Evolutionary conservation across 2,113 vertebrate species (phyloP), one percentile per base, ranked within the genome.

Genomic region (Numida meleagris): DNA sequence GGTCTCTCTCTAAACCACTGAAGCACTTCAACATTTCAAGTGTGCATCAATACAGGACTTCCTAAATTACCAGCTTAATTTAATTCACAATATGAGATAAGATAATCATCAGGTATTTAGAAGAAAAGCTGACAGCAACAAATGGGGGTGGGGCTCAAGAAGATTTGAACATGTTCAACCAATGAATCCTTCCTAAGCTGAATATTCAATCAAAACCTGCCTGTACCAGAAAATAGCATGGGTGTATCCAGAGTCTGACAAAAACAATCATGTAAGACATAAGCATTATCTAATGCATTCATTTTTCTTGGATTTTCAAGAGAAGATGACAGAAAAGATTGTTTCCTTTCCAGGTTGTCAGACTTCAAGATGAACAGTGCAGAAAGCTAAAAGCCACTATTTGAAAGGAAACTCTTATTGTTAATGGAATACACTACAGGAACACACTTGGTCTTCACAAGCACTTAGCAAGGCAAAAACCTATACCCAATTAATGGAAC

Each of bases 1-100:
- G 59, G 89, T 10, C 7, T 82, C 75, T 25, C 78, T 62, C 71
- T 48, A 76, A 89, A 61, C 48, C n/a, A 33, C 51, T 43, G 27
- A 75, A 75, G 48, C 25, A 51, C 36, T 84, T 87, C 91, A 92
- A 90, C 84, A 76, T 67, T 14, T 73, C 43, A 93, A 94, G 19
- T 4, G 11, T 51, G 13, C 68, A 91, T 77, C 67, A 93, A 91
- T 90, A 83, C 73, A 71, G n/a, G 57, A 45, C 57, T 90, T 91
- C 43, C 24, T 23, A 93, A 76, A 74, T 76, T 71, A 73, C 27
- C 36, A 79, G 4, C 42, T 80, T 93, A 74, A 77, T 68, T 82
- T 83, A 83, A 83, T 68, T 86, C 43, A 61, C 36, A 36, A 10
- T 40, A 34, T 29, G 21, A 33, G 29, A 79, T 38, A 80, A 82